Percentiles rank a stretch among this genome's conserved stretches.
phyloP scores from a whole-genome alignment of 2,888 invertebrate genomes.

The Gymnoscelis rufifasciata region DNA sequence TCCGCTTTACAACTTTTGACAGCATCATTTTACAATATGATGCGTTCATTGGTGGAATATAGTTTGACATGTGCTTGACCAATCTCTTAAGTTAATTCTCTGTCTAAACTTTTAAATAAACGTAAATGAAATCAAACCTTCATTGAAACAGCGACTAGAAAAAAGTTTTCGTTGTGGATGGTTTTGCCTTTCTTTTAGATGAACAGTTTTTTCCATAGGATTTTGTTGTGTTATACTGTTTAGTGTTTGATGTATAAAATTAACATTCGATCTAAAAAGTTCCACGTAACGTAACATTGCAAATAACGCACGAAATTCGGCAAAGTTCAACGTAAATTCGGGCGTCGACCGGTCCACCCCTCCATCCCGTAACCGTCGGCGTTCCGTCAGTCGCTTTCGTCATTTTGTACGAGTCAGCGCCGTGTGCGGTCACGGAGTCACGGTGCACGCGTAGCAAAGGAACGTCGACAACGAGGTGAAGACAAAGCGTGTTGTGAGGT shows the following conservation, averaged over 20 bases:
- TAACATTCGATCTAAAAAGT: slow-evolving; percentile 26
- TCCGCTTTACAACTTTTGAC: neutral
- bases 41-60: slow-evolving; percentile 1
- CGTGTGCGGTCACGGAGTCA: slow-evolving; percentile 52
- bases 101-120: neutral
- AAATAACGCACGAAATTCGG: slow-evolving; percentile 50
- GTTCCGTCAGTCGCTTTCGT: slow-evolving; percentile 47
- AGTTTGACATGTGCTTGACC: neutral
- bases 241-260: slow-evolving; percentile 29
- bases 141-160: slow-evolving; percentile 19
- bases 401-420: slow-evolving; percentile 68
- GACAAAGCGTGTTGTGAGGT: slow-evolving; percentile 60
- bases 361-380: slow-evolving; percentile 70
- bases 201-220: slow-evolving; percentile 31
- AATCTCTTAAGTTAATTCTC: neutral
- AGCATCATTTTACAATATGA: neutral
- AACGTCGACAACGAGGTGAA: slow-evolving; percentile 34
- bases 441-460: slow-evolving; percentile 42
- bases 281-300: slow-evolving; percentile 29
- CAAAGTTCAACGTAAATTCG: slow-evolving; percentile 64
- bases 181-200: slow-evolving; percentile 43
- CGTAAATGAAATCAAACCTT: slow-evolving; percentile 11
- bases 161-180: slow-evolving; percentile 41
- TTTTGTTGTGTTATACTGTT: slow-evolving; percentile 29
- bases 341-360: slow-evolving; percentile 78